Evolutionary conservation across 2,113 vertebrate species (phyloP).

Genomic region (Lycocorax pyrrhopterus): DNA sequence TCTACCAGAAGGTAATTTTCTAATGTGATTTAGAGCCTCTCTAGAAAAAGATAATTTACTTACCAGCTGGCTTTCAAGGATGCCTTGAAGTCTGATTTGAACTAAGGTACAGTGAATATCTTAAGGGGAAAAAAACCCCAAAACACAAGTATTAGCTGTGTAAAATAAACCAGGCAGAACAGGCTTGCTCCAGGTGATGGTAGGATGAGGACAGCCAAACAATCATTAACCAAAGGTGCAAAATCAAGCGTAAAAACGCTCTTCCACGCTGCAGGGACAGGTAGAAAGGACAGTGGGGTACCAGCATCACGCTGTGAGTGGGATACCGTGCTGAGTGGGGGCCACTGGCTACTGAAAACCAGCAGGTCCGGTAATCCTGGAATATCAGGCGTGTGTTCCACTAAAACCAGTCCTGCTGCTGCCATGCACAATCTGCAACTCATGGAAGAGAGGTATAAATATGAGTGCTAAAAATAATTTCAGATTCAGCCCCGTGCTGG

Average conservation of each 20-base stretch:
- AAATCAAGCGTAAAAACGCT: not conserved
- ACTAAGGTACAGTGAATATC: not conserved
- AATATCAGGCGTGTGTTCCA: not conserved
- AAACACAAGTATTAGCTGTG: not conserved
- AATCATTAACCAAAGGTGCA: not conserved
- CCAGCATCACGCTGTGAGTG: not conserved
- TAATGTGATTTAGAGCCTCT: not conserved
- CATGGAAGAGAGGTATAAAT: not conserved
- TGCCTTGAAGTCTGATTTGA: not conserved
- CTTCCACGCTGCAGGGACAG: not conserved
- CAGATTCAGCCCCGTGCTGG: not conserved
- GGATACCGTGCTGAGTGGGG: not conserved
- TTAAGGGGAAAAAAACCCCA: not conserved
- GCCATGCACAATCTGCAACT: not conserved
- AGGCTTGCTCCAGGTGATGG: not conserved
- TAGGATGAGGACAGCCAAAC: not conserved
- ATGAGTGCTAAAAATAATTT: not conserved
- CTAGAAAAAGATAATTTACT: constrained; percentile 11
- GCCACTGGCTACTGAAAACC: not conserved
- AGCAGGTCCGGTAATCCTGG: rapidly evolving
- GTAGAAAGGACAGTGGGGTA: not conserved
- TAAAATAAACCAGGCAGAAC: not conserved
- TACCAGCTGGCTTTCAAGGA: constrained; percentile 1
- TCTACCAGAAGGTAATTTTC: not conserved
- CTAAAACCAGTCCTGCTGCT: not conserved